These are phyloP conservation scores for Capromys pilorides DNA, from an alignment of 2,797 vertebrate species.

Conservation along the genomic window DNA sequence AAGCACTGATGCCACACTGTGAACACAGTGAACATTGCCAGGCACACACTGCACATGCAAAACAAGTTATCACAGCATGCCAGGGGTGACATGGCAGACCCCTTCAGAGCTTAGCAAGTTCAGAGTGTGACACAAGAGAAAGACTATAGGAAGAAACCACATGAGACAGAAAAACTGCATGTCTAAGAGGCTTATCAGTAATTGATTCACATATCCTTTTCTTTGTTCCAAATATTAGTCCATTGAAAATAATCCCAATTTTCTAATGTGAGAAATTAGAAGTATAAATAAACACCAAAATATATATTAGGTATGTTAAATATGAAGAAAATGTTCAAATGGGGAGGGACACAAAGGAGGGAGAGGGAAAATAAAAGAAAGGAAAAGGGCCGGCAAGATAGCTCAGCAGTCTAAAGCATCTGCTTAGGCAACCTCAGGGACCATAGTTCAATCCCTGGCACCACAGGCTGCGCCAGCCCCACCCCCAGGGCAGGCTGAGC, in stretches of 20 bases:
- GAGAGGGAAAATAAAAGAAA: background rate
- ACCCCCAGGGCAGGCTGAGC: too few relatives aligned
- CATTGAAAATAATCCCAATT: background rate
- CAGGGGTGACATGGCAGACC: background rate
- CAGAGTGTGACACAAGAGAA: background rate
- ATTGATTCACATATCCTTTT: fast-evolving
- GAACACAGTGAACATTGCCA: fast-evolving
- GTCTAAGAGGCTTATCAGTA: background rate
- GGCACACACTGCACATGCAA: fast-evolving
- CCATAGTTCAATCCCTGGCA: too few relatives aligned
- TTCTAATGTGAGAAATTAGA: too few relatives aligned
- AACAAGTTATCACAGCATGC: fast-evolving
- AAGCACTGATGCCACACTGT: fast-evolving
- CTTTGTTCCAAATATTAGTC: background rate
- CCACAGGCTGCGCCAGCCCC: too few relatives aligned
- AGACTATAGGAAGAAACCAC: background rate
- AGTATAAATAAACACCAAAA: background rate
- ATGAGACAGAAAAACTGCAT: background rate
- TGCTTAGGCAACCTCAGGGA: too few relatives aligned
- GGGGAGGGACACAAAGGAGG: background rate
- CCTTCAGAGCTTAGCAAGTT: background rate
- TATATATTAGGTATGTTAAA: background rate
- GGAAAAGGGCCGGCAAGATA: too few relatives aligned
- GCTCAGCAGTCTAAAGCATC: too few relatives aligned
- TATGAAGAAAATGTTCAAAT: background rate